Conservation (phyloP, 2,797 vertebrate genomes). For the Chromobotia macracanthus region DNA sequence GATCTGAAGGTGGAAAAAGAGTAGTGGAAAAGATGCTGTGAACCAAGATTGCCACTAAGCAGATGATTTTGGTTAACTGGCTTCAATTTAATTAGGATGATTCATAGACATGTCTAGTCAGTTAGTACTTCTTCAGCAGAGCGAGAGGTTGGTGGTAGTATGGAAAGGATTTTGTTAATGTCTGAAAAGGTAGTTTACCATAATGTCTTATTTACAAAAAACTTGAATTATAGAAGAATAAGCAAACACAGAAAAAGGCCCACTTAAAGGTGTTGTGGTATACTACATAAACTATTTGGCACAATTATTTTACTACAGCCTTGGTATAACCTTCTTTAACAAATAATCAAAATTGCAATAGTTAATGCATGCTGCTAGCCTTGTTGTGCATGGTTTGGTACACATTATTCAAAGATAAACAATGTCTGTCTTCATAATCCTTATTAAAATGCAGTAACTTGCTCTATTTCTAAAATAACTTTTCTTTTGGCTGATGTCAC, state of each 20-base stretch:
- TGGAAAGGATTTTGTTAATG: background rate
- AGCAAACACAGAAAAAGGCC: too few relatives aligned
- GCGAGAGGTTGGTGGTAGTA: background rate
- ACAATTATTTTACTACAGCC: too few relatives aligned
- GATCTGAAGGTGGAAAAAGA: slow-evolving; percentile 55
- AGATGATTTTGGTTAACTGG: slow-evolving; percentile 19
- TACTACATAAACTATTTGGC: too few relatives aligned
- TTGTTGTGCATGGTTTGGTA: too few relatives aligned
- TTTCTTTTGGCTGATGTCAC: background rate
- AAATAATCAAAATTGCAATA: too few relatives aligned
- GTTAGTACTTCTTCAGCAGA: background rate
- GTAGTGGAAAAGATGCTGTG: slow-evolving; percentile 4
- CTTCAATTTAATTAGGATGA: slow-evolving; percentile 16
- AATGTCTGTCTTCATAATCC: too few relatives aligned
- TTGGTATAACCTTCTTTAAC: too few relatives aligned
- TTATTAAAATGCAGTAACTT: too few relatives aligned
- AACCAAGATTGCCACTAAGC: slow-evolving; percentile 12
- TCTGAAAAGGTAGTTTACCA: background rate
- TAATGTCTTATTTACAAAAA: slow-evolving; percentile 1
- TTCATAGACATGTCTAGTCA: slow-evolving; percentile 1
- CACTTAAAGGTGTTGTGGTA: too few relatives aligned
- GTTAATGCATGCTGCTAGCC: too few relatives aligned
- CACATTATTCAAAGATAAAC: too few relatives aligned
- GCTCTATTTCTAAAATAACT: background rate
- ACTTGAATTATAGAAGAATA: too few relatives aligned